Base-by-base conservation (phyloP, 2,888 invertebrate species). In the Rotaria macrura region DNA sequence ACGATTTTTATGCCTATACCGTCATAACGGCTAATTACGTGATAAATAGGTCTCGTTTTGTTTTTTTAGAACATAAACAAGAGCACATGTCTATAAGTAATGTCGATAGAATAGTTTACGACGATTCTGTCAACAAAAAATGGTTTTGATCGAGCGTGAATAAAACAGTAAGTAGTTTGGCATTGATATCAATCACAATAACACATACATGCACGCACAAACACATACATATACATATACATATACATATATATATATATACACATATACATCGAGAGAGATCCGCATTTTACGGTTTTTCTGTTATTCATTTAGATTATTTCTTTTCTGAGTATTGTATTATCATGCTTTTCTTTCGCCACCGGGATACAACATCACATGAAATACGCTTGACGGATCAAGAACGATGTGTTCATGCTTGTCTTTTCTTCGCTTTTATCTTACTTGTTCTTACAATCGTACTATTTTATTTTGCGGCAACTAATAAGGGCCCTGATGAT, bases 381-480 rank as follows among this genome's bases (percentile, higher is more conserved):
- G n/a, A 79, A n/a, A 43, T 43, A 79, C 79, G 5, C 14, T 79
- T 79, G n/a, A 79, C 0, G 12, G 79, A 79, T 79, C 43, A 79
- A 43, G 79, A 79, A 25, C 79, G 79, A 43, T 79, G 79, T 79
- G 43, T 79, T 40, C 79, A 79, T 43, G 43, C 79, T 17, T 79
- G 38, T 79, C n/a, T 79, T 12, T 79, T 79, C 43, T 79, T 79
- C n/a, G 79, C 43, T 10, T 79, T 79, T 79, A 43, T 79, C n/a
- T n/a, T 79, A 10, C 43, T 79, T 25, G 20, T 79, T 43, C 20
- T 79, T 25, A 79, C 79, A 4, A 43, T 43, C 5, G 79, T 79
- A 43, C 25, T 79, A 79, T 79, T 79, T n/a, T 79, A 79, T 43
- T 79, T 79, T 79, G 65, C 34, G 20, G 79, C 79, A 12, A 79